Evolutionary conservation across 2,888 invertebrate species (phyloP).

Genomic region (Autographa gamma): DNA sequence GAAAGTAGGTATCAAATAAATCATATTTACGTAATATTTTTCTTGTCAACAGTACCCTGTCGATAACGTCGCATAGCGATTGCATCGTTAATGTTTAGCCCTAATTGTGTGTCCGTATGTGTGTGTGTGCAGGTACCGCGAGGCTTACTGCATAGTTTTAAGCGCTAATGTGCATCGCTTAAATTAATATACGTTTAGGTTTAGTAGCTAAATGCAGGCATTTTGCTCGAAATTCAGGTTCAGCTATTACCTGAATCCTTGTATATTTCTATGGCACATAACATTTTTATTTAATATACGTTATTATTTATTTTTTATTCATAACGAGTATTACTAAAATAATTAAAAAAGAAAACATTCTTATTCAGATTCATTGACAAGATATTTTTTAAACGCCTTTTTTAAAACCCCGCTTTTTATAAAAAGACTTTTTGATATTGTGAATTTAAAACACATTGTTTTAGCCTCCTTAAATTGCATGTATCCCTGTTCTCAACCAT

Average conservation of each 20-base stretch:
- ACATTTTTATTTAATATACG: too few relatives aligned
- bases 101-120: slow-evolving; percentile 31
- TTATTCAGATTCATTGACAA: too few relatives aligned
- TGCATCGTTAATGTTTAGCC: slow-evolving; percentile 49
- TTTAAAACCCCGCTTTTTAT: too few relatives aligned
- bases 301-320: too few relatives aligned
- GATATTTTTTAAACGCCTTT: too few relatives aligned
- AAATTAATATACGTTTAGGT: slow-evolving; percentile 5
- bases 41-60: slow-evolving; percentile 37
- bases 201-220: background rate
- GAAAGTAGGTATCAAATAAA: too few relatives aligned
- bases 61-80: slow-evolving; percentile 53
- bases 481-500: background rate
- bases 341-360: too few relatives aligned
- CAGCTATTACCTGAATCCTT: background rate
- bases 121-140: slow-evolving; percentile 10
- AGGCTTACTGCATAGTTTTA: slow-evolving; percentile 13
- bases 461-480: background rate
- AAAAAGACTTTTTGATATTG: too few relatives aligned
- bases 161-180: slow-evolving; percentile 8
- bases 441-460: background rate
- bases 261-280: too few relatives aligned
- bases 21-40: background rate
- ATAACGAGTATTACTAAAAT: too few relatives aligned
- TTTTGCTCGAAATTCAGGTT: slow-evolving; percentile 1